Conservation (phyloP, 2,113 vertebrate genomes). For the Gavialis gangeticus region DNA sequence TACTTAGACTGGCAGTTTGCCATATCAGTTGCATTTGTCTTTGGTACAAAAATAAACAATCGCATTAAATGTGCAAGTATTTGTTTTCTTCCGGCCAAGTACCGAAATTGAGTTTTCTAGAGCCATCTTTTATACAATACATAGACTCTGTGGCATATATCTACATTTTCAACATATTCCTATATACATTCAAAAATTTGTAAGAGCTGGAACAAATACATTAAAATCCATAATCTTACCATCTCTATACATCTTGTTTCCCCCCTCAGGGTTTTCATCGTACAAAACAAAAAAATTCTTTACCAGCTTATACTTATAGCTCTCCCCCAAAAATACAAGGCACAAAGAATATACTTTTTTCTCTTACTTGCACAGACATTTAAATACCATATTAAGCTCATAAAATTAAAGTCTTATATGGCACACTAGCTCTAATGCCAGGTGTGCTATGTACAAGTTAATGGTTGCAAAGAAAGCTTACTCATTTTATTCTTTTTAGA, state of each 20-base stretch:
- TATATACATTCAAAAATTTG: conserved; percentile 97
- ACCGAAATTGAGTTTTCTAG: conserved; percentile 91
- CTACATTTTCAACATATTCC: conserved; percentile 95
- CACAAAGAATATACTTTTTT: conserved; percentile 97
- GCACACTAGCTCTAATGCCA: conserved; percentile 81
- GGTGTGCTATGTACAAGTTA: conserved; percentile 81
- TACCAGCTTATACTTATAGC: conserved; percentile 84
- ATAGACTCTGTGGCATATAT: conserved; percentile 99
- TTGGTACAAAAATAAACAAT: conserved; percentile 99
- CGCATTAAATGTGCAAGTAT: conserved; percentile 98
- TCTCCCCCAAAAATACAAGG: conserved; percentile 90
- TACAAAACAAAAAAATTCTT: conserved; percentile 76
- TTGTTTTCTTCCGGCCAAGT: conserved; percentile 90
- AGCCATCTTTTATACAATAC: conserved; percentile 98
- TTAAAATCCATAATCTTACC: conserved; percentile 85
- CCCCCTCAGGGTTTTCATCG: conserved; percentile 84
- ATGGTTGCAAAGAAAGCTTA: conserved; percentile 80
- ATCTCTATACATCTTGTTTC: conserved; percentile 82
- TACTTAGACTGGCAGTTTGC: conserved; percentile 99
- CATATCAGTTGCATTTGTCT: conserved; percentile 99
- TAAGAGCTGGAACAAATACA: conserved; percentile 93
- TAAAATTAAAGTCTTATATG: conserved; percentile 82
- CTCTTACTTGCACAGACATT: conserved; percentile 94
- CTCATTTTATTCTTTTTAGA: conserved; percentile 39
- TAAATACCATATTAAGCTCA: conserved; percentile 85